Conservation (phyloP, 2,888 invertebrate species). For the Cosmia trapezina region DNA sequence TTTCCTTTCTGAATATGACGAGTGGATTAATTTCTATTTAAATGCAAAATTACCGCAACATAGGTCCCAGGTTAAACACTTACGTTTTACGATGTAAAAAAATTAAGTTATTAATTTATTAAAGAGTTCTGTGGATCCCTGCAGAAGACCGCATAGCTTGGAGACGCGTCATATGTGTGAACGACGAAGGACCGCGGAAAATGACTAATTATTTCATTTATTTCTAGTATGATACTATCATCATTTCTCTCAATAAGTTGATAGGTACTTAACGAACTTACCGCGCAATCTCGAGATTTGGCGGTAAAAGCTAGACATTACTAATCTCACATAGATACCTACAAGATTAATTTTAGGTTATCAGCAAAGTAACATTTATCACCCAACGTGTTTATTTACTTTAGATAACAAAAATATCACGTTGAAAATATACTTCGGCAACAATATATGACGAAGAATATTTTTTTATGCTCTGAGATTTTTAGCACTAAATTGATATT, state of each 20-base stretch:
- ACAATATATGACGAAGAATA: too few relatives aligned
- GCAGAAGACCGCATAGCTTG: too few relatives aligned
- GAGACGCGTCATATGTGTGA: too few relatives aligned
- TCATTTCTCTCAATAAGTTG: background rate
- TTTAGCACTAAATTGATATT: too few relatives aligned
- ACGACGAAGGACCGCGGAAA: background rate
- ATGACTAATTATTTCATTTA: background rate
- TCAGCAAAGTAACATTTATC: slow-evolving; percentile 30
- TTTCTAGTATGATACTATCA: background rate
- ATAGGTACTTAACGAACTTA: background rate
- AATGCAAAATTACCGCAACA: background rate
- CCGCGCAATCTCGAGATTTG: background rate
- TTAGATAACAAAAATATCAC: slow-evolving; percentile 28
- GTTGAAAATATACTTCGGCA: background rate
- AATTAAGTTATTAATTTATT: too few relatives aligned
- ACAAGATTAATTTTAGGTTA: background rate
- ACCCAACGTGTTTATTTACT: slow-evolving; percentile 32
- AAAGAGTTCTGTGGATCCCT: too few relatives aligned
- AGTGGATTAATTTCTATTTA: background rate
- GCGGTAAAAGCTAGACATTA: background rate
- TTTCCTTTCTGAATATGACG: background rate
- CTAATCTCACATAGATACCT: background rate
- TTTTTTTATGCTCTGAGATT: too few relatives aligned
- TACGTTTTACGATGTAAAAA: background rate
- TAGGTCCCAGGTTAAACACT: background rate